Percentiles rank a stretch among this genome's conserved stretches.
These are phyloP conservation scores for Chrysotoxum bicinctum DNA, from an alignment of 2,888 invertebrate genomes.

Conservation along the genomic window DNA sequence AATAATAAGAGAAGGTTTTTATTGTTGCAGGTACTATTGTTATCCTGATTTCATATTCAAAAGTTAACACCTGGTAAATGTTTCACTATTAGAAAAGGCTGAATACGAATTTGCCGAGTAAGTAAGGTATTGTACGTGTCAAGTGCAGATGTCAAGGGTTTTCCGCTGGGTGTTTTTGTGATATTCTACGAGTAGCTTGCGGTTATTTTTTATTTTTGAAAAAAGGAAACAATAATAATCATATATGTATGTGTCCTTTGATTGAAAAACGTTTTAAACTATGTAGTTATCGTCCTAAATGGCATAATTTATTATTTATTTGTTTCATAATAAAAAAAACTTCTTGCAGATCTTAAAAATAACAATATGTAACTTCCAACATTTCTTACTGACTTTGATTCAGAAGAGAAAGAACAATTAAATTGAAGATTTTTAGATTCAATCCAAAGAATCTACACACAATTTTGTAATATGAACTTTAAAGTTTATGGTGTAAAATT, in stretches of 20 bases:
- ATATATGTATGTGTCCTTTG: background rate
- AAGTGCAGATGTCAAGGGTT: conserved; percentile 14
- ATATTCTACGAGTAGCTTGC: background rate
- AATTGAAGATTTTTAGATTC: too few relatives aligned
- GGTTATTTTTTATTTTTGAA: background rate
- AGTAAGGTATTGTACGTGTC: background rate
- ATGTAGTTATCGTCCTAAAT: too few relatives aligned
- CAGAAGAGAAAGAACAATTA: too few relatives aligned
- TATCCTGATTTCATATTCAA: conserved; percentile 36
- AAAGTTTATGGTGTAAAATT: too few relatives aligned
- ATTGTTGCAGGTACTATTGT: conserved; percentile 7
- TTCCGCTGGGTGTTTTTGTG: background rate
- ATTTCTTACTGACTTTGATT: too few relatives aligned
- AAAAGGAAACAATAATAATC: background rate
- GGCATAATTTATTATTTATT: too few relatives aligned
- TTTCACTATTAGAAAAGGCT: conserved; percentile 40
- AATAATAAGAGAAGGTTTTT: background rate
- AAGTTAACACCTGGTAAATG: conserved; percentile 43
- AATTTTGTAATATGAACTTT: too few relatives aligned
- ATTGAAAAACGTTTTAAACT: too few relatives aligned
- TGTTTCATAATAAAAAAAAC: too few relatives aligned
- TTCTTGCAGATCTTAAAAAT: too few relatives aligned
- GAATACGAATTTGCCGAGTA: background rate
- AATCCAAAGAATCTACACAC: too few relatives aligned
- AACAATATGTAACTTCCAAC: too few relatives aligned